These are phyloP conservation scores for Myoxocephalus aenaeus DNA, from an alignment of 2,797 vertebrate species.

Conservation along the genomic window DNA sequence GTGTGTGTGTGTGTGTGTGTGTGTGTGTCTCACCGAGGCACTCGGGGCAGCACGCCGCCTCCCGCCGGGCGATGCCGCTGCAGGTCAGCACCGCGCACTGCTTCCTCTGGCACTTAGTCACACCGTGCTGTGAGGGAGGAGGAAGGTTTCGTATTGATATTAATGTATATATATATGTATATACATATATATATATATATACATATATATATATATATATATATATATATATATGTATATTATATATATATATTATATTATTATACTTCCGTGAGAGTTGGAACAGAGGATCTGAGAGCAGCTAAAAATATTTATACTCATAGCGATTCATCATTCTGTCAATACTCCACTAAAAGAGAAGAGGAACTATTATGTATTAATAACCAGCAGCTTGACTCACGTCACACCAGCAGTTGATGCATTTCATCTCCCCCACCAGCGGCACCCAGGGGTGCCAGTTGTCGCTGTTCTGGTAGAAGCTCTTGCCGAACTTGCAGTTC, in stretches of 20 bases:
- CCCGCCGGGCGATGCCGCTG: constrained; percentile 79
- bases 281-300: too few species aligned
- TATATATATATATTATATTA: too few species aligned
- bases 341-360: too few species aligned
- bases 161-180: too few species aligned
- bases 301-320: neutral
- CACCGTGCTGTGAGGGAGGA: constrained; percentile 86
- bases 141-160: neutral
- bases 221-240: too few species aligned
- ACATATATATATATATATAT: too few species aligned
- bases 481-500: constrained; percentile 93
- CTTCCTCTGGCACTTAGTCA: constrained; percentile 94
- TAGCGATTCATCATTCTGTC: neutral
- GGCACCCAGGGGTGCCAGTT: constrained; percentile 95
- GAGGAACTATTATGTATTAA: too few species aligned
- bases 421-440: constrained; percentile 96
- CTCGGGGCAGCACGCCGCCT: constrained; percentile 90
- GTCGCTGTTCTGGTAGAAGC: constrained; percentile 94
- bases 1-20: too few species aligned
- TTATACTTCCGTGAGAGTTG: too few species aligned
- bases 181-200: too few species aligned
- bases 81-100: constrained; percentile 88
- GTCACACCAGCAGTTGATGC: constrained; percentile 98
- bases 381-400: constrained; percentile 73
- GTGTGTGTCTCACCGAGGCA: constrained; percentile 85